phyloP scores from a whole-genome alignment of 2,888 invertebrate species.

The Azorinus chamasolen region DNA sequence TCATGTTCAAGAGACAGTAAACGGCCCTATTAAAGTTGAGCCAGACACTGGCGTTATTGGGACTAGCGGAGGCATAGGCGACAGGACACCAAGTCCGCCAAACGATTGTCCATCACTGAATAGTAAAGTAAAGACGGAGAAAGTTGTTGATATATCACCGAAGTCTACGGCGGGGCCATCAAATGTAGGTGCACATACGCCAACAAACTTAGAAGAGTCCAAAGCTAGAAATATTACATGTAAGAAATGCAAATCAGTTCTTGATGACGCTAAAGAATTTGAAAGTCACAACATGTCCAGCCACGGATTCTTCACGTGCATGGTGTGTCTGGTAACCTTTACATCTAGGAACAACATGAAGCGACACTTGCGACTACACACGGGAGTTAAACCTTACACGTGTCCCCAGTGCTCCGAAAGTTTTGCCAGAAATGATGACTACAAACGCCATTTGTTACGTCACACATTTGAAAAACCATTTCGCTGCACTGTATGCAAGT shows the following conservation, averaged over 20 bases:
- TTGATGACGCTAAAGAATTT: constrained; percentile 64
- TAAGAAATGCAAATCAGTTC: constrained; percentile 68
- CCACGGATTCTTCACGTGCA: constrained; percentile 75
- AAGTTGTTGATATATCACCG: too few relatives aligned
- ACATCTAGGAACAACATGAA: constrained; percentile 78
- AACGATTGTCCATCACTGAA: too few relatives aligned
- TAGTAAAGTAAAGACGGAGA: too few relatives aligned
- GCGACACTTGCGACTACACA: constrained; percentile 77
- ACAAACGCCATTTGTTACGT: constrained; percentile 78
- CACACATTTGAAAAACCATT: constrained; percentile 77
- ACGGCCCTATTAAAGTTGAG: too few relatives aligned
- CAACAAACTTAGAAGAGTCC: constrained; percentile 27
- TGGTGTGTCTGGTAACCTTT: constrained; percentile 75
- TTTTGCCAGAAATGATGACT: constrained; percentile 78
- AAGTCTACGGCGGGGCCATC: too few relatives aligned
- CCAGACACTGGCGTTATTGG: too few relatives aligned
- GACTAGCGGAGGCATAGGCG: too few relatives aligned
- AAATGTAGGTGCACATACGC: too few relatives aligned
- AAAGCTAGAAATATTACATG: constrained; percentile 64
- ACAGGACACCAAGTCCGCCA: too few relatives aligned
- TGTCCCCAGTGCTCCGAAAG: constrained; percentile 73
- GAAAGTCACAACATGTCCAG: constrained; percentile 72
- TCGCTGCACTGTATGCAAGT: constrained; percentile 73
- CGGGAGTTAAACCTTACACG: constrained; percentile 76
- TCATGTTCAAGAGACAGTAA: too few relatives aligned